Percentiles rank a stretch among this genome's conserved stretches.
Conservation (phyloP, 2,113 vertebrate genomes). For the Corythornis vintsioides region DNA sequence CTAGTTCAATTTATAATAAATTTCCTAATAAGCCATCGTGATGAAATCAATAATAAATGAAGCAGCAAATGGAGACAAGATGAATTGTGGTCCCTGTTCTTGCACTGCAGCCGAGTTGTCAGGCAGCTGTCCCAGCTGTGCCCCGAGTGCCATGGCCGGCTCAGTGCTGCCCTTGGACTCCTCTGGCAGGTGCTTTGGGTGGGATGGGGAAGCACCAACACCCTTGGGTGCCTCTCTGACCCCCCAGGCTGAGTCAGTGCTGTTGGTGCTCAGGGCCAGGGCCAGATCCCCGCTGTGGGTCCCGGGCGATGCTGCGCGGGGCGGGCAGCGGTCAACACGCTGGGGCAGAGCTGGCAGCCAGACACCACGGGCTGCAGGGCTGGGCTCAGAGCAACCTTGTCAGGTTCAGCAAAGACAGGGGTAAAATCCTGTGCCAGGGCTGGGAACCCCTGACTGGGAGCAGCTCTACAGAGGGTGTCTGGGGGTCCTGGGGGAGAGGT, state of each 20-base stretch:
- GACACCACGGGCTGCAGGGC: neutral
- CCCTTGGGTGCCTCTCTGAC: neutral
- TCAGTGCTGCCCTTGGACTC: no score
- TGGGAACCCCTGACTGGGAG: neutral
- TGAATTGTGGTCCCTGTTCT: neutral
- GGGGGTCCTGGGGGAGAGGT: neutral
- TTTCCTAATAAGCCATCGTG: neutral
- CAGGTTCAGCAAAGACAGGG: neutral
- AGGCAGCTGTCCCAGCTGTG: no score
- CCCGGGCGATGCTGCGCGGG: fast-evolving
- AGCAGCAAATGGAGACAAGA: neutral
- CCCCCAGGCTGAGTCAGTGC: neutral
- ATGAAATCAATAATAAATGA: neutral
- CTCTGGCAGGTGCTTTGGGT: no score
- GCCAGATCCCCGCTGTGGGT: neutral
- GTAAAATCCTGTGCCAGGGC: neutral
- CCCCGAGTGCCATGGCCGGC: no score
- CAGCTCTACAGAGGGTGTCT: neutral
- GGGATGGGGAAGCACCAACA: no score
- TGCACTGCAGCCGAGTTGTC: no score
- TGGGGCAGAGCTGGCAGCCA: neutral
- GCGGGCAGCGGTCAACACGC: neutral
- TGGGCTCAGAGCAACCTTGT: neutral
- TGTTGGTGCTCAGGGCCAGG: neutral
- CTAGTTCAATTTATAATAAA: neutral